Percentiles rank a stretch among this genome's conserved stretches.
phyloP scores from a whole-genome alignment of 92 coral and sea anemone genomes.

The Heteractis magnifica region DNA sequence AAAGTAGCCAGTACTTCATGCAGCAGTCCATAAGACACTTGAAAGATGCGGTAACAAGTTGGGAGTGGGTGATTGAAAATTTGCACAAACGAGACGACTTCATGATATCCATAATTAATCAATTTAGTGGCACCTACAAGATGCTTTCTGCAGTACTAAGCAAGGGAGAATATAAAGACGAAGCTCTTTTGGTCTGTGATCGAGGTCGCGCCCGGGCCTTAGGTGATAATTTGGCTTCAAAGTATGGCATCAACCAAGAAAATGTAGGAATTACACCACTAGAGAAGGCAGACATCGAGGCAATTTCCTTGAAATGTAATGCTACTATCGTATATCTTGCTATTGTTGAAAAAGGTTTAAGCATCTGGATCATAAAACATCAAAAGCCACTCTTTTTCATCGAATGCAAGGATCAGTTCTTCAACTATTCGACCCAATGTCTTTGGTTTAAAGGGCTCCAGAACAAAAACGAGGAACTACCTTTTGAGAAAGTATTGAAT shows the following conservation, averaged over 20 bases:
- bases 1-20: background rate
- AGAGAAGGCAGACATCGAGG: background rate
- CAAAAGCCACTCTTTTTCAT: background rate
- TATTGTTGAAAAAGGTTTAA: background rate
- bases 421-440: background rate
- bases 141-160: background rate
- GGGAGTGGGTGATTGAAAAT: constrained; percentile 30
- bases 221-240: background rate
- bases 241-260: background rate
- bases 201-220: constrained; percentile 12
- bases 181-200: constrained; percentile 15
- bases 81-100: constrained; percentile 10
- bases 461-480: background rate
- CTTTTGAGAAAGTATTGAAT: background rate
- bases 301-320: background rate
- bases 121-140: constrained; percentile 14
- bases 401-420: background rate
- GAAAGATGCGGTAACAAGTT: constrained; percentile 13
- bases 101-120: constrained; percentile 26
- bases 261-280: background rate
- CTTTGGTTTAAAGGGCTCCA: background rate
- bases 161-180: background rate
- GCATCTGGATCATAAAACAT: background rate
- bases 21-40: background rate
- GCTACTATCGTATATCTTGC: background rate